Evolutionary conservation across 2,113 vertebrate species (phyloP), one percentile per base, ranked within the genome.

Genomic region (Planiliza haematocheilus): DNA sequence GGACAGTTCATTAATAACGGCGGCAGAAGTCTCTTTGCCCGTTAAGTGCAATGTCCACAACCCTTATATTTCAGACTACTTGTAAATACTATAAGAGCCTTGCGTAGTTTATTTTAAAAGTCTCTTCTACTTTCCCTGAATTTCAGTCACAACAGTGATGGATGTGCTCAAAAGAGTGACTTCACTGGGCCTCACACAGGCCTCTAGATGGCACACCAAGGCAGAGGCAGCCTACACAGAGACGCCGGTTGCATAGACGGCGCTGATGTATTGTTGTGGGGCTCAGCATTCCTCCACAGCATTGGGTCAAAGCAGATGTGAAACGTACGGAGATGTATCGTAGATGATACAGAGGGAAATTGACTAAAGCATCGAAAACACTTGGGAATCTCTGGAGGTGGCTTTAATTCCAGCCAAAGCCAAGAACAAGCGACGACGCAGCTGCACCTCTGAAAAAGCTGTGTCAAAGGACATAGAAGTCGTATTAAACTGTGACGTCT

Each of bases 201-300:
- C 91, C 89, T 93, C 91, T 93, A 91, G 92, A 92, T 91, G 92
- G 92, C 92, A 93, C 86, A 91, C 77, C 80, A 91, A 89, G 84
- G 85, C 91, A 90, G 84, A 89, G 84, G 74, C 86, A 88, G 80
- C 73, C 36, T 65, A 79, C 42, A 58, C 34, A 78, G 30, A 70
- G 59, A 70, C 52, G 56, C 45, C 55, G 20, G 73, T 66, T 52
- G 24, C 43, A 64, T 43, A 62, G 30, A 62, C 68, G 51, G 46
- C 10, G 68, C 74, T 87, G 66, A 60, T 68, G 18, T 34, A 72
- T 74, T 72, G 68, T 52, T 77, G 73, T 69, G 51, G 51, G 56
- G 46, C 75, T 83, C 70, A 88, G 73, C 67, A 70, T 79, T 82
- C 66, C 73, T 77, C 53, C 56, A 66, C 63, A 81, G 56, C 64